phyloP scores from a whole-genome alignment of 2,888 invertebrate genomes.

The Kryphioiulus occultus region DNA sequence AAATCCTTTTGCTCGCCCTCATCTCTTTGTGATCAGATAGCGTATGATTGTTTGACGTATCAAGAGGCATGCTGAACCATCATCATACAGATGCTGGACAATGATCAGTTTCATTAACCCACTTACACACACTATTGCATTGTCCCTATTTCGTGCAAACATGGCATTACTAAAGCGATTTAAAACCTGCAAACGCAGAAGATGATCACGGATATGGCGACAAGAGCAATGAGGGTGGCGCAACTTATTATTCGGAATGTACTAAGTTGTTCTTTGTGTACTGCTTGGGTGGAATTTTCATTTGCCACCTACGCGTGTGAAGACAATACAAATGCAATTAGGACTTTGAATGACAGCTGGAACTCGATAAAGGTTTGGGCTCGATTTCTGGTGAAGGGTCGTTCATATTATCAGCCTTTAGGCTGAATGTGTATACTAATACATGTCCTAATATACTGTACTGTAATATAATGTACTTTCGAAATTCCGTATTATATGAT shows the following conservation, averaged over 20 bases:
- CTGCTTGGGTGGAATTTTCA: conserved; percentile 29
- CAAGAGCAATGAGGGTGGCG: conserved; percentile 27
- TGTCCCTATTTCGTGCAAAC: not conserved
- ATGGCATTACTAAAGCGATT: not conserved
- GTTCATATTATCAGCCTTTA: too few relatives aligned
- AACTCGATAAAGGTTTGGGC: not conserved
- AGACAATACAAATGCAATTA: not conserved
- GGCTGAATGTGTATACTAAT: too few relatives aligned
- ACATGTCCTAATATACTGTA: too few relatives aligned
- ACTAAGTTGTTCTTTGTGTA: conserved; percentile 22
- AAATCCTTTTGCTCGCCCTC: not conserved
- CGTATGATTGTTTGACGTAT: not conserved
- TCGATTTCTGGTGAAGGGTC: too few relatives aligned
- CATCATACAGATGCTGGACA: conserved; percentile 28
- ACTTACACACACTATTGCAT: not conserved
- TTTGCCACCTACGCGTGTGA: not conserved
- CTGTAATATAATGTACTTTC: too few relatives aligned
- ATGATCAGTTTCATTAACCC: not conserved
- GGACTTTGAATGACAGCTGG: not conserved
- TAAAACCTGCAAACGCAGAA: conserved; percentile 43
- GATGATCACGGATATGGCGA: conserved; percentile 33
- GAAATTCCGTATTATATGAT: too few relatives aligned
- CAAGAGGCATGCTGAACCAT: not conserved
- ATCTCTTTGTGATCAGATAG: not conserved
- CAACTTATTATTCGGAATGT: conserved; percentile 49